Conservation (phyloP, 2,797 vertebrate species). For the Cossypha caffra region DNA sequence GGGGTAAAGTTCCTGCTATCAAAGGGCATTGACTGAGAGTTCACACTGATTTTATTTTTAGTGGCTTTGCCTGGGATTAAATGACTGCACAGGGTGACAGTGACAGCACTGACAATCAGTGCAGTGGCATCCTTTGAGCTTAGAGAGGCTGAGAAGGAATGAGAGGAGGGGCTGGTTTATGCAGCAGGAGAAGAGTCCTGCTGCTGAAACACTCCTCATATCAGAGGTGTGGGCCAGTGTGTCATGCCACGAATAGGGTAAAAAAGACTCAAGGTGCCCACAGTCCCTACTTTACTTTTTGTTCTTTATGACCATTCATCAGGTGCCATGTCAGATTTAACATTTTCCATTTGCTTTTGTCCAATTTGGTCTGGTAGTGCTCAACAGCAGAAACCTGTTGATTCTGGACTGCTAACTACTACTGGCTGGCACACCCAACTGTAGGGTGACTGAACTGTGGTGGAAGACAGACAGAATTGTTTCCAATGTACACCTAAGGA, state of each 20-base stretch:
- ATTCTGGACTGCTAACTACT: slow-evolving; percentile 70
- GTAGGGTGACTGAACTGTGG: slow-evolving; percentile 74
- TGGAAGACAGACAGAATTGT: slow-evolving; percentile 77
- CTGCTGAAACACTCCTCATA: neutral
- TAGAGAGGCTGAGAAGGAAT: neutral
- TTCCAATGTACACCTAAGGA: slow-evolving; percentile 80
- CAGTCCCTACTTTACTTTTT: neutral
- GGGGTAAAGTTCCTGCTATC: neutral
- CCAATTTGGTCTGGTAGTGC: slow-evolving; percentile 33
- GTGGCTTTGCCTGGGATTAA: neutral
- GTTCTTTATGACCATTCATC: slow-evolving; percentile 39
- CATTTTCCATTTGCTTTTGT: slow-evolving; percentile 54
- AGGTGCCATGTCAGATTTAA: neutral
- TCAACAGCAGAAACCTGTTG: slow-evolving; percentile 72
- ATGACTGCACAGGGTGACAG: neutral
- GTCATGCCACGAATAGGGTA: neutral
- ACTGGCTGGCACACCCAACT: slow-evolving; percentile 62
- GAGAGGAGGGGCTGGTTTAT: neutral
- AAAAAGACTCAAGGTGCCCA: neutral
- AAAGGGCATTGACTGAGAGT: neutral
- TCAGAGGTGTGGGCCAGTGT: neutral
- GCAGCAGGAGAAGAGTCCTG: neutral
- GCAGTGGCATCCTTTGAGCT: neutral
- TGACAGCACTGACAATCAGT: neutral
- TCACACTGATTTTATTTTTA: neutral